A percentile compares a stretch with the other conserved stretches of the same genome.
phyloP scores from a whole-genome alignment of 1,140 invertebrate species.

The Colletes gigas region DNA sequence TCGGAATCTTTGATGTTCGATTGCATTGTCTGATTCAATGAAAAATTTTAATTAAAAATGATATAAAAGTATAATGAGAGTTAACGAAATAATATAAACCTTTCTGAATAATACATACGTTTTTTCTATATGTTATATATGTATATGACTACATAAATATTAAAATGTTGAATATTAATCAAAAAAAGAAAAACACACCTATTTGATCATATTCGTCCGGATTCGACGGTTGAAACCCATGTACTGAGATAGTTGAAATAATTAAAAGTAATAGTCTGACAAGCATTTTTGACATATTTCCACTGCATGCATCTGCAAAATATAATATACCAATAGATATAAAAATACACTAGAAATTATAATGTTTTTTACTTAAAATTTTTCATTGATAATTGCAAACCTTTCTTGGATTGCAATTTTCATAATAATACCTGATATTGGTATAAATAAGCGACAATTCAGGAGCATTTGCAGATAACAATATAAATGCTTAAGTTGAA shows the following conservation, averaged over 20 bases:
- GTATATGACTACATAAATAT: not conserved
- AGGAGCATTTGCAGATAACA: too few relatives aligned
- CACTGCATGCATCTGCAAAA: not conserved
- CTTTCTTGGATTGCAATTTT: too few relatives aligned
- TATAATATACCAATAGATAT: not conserved
- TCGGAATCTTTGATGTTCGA: not conserved
- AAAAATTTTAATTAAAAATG: not conserved
- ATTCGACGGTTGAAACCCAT: constrained; percentile 13
- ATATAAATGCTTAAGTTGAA: too few relatives aligned
- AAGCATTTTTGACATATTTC: constrained; percentile 19
- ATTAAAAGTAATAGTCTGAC: constrained; percentile 16
- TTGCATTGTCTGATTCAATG: not conserved
- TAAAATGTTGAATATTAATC: not conserved
- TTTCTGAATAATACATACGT: too few relatives aligned
- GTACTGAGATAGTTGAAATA: not conserved
- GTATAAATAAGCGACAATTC: too few relatives aligned
- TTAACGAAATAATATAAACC: too few relatives aligned
- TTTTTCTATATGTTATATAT: too few relatives aligned
- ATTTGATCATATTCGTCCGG: not conserved
- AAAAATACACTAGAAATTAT: not conserved
- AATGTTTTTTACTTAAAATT: not conserved
- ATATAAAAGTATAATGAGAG: not conserved
- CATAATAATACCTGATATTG: too few relatives aligned
- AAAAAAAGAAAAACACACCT: constrained; percentile 10
- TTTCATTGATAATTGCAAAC: not conserved